phyloP scores from a whole-genome alignment of 2,888 invertebrate species.

The Pomacea canaliculata region DNA sequence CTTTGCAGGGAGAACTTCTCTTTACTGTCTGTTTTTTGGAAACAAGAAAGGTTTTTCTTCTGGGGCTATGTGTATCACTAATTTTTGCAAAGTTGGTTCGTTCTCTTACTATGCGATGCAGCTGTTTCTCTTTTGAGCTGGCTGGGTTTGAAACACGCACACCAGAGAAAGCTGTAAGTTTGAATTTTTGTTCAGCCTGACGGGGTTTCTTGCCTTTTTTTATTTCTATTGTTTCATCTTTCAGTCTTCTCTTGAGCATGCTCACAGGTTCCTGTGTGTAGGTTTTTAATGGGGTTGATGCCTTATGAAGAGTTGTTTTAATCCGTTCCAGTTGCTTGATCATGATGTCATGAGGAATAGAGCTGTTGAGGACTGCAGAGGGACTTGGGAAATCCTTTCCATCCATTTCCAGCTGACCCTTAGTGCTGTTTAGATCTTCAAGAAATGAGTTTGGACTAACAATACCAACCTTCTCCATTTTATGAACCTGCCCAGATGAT shows the following conservation, averaged over 20 bases:
- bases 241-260: background rate
- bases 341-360: conserved; percentile 50
- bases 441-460: conserved; percentile 54
- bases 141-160: background rate
- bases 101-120: conserved; percentile 12
- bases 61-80: conserved; percentile 41
- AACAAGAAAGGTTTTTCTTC: conserved; percentile 51
- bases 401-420: conserved; percentile 13
- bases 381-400: conserved; percentile 29
- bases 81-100: conserved; percentile 20
- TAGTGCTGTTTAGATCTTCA: conserved; percentile 40
- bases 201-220: conserved; percentile 1
- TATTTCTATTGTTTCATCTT: background rate
- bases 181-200: conserved; percentile 12
- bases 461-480: conserved; percentile 6
- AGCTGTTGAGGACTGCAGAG: conserved; percentile 40
- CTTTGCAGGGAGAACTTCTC: conserved; percentile 6
- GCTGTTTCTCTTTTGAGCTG: conserved; percentile 8
- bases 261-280: conserved; percentile 1
- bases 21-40: conserved; percentile 22
- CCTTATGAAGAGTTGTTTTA: conserved; percentile 18
- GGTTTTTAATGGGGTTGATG: background rate
- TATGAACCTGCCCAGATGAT: background rate
- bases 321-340: conserved; percentile 47
- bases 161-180: conserved; percentile 3